A percentile compares a stretch with the other conserved stretches of the same genome.
Conservation (phyloP, 2,888 invertebrate species). For the Drosophila flavopinicola region DNA sequence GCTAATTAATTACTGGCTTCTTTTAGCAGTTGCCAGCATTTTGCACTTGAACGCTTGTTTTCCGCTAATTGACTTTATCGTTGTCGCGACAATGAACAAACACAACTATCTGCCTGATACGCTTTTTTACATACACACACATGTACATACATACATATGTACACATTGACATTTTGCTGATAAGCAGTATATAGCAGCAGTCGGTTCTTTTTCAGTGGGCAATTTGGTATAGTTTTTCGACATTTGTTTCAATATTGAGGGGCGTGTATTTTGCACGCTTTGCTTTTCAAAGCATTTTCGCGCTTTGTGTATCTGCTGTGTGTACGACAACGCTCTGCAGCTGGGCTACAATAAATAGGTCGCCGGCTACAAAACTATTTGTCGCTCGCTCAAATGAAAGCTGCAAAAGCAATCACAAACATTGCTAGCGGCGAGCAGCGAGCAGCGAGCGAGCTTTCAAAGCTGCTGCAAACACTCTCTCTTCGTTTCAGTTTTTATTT, state of each 20-base stretch:
- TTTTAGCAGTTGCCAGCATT: slow-evolving; percentile 38
- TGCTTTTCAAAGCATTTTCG: not conserved
- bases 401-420: slow-evolving; percentile 32
- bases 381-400: slow-evolving; percentile 42
- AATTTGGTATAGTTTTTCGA: not conserved
- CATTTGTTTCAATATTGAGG: not conserved
- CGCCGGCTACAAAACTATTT: slow-evolving; percentile 66
- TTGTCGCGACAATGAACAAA: slow-evolving; percentile 65
- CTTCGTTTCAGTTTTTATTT: slow-evolving; percentile 9
- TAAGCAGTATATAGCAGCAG: not conserved
- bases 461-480: slow-evolving; percentile 3
- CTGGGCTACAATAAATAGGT: slow-evolving; percentile 63
- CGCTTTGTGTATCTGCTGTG: slow-evolving; percentile 18
- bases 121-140: not conserved
- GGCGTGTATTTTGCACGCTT: slow-evolving; percentile 2
- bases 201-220: not conserved
- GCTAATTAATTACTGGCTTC: slow-evolving; percentile 65
- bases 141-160: not conserved
- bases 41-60: slow-evolving; percentile 65
- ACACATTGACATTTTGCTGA: not conserved
- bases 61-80: slow-evolving; percentile 76
- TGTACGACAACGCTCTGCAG: slow-evolving; percentile 46
- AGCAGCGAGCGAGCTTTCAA: slow-evolving; percentile 24
- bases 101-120: slow-evolving; percentile 68
- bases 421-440: too few species aligned